Evolutionary conservation across 2,113 vertebrate genomes (phyloP).

Genomic region (Smithornis capensis): DNA sequence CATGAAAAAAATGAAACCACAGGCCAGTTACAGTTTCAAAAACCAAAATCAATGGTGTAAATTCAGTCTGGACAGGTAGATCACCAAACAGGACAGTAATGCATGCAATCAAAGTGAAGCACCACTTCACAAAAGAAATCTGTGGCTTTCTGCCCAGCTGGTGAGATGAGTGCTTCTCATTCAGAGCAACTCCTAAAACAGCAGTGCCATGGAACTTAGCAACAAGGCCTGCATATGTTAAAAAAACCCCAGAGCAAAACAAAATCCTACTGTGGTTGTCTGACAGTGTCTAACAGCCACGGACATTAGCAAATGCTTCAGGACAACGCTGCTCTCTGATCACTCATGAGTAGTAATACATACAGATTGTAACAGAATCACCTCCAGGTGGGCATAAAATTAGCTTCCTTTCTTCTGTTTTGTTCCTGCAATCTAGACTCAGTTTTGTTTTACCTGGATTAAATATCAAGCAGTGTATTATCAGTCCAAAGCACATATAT

Average conservation of each 20-base stretch:
- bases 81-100: not conserved
- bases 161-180: not conserved
- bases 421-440: not conserved
- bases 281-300: not conserved
- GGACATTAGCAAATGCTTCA: accelerated
- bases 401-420: not conserved
- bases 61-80: not conserved
- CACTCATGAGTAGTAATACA: not conserved
- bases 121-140: not conserved
- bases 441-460: not conserved
- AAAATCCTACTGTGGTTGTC: not conserved
- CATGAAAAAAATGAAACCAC: not conserved
- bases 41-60: not conserved
- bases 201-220: not conserved
- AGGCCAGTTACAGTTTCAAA: not conserved
- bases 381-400: not conserved
- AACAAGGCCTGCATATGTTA: not conserved
- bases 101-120: not conserved
- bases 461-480: not conserved
- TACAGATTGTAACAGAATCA: not conserved
- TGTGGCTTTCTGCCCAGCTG: not conserved
- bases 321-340: not conserved
- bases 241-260: not conserved
- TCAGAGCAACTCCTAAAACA: not conserved
- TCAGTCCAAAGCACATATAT: not conserved